Percentiles rank a stretch among this genome's conserved stretches.
These are phyloP conservation scores for Heloderma charlesbogerti DNA, from an alignment of 2,113 vertebrate species.

Conservation along the genomic window DNA sequence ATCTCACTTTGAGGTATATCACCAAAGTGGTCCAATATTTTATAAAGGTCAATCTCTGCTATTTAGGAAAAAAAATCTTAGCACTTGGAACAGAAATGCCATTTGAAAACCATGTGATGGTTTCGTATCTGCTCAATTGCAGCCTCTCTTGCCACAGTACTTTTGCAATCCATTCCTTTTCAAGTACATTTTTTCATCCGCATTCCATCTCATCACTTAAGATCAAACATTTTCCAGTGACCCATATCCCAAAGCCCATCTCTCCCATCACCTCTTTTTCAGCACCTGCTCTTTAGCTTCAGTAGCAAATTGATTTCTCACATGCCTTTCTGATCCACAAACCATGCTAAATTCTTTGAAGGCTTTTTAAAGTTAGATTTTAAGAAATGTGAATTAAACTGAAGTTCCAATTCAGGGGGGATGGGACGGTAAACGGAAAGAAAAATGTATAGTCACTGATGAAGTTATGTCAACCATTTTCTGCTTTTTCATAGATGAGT, in stretches of 20 bases:
- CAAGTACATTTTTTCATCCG: not conserved
- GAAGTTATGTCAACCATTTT: not conserved
- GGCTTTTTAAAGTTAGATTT: conserved; percentile 50
- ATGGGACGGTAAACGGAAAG: conserved; percentile 16
- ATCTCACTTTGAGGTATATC: not conserved
- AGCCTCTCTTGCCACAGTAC: conserved; percentile 20
- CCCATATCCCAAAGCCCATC: conserved; percentile 25
- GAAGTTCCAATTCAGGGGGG: conserved; percentile 11
- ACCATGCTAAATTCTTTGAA: conserved; percentile 59
- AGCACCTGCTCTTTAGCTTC: conserved; percentile 34
- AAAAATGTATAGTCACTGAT: conserved; percentile 21
- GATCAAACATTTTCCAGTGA: conserved; percentile 43
- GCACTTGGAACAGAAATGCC: not conserved
- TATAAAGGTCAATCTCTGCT: not conserved
- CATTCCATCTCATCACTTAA: conserved; percentile 31
- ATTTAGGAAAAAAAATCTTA: conserved; percentile 18
- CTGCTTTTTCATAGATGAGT: too few relatives aligned
- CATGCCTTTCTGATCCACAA: conserved; percentile 42
- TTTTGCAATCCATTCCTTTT: conserved; percentile 20
- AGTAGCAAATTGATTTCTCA: conserved; percentile 56
- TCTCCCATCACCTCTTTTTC: conserved; percentile 28
- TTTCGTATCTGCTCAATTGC: conserved; percentile 16
- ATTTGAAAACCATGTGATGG: conserved; percentile 6
- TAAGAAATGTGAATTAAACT: conserved; percentile 45
- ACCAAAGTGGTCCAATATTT: conserved; percentile 4